Evolutionary conservation across 2,113 vertebrate genomes (phyloP).

Genomic region (Megaleporinus macrocephalus): DNA sequence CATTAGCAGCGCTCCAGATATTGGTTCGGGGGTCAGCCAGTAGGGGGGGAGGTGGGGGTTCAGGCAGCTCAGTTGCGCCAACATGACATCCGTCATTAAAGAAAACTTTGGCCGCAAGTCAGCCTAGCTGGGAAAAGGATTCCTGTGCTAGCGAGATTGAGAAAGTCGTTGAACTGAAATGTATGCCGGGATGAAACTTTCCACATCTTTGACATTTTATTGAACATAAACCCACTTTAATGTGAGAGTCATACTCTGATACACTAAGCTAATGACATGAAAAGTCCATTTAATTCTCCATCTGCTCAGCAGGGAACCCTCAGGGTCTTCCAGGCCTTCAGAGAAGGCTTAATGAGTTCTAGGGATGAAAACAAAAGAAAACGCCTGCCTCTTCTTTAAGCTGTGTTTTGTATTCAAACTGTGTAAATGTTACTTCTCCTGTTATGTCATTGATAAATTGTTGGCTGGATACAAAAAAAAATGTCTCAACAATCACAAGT

Average conservation of each 20-base stretch:
- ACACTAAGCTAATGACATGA: not conserved
- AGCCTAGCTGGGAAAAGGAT: constrained; percentile 2
- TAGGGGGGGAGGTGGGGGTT: not conserved
- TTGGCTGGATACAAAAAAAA: too few relatives aligned
- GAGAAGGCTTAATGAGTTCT: too few relatives aligned
- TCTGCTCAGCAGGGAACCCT: not conserved
- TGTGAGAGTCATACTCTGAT: not conserved
- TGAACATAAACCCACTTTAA: too few relatives aligned
- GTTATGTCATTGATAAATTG: too few relatives aligned
- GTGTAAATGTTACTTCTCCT: too few relatives aligned
- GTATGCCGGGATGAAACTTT: not conserved
- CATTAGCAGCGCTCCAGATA: constrained; percentile 39
- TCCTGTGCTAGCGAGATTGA: not conserved
- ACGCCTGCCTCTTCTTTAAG: too few relatives aligned
- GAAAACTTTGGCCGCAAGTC: constrained; percentile 1
- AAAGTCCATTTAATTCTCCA: not conserved
- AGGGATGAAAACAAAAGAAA: too few relatives aligned
- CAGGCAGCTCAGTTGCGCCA: constrained; percentile 39
- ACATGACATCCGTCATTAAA: constrained; percentile 39
- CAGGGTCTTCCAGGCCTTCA: too few relatives aligned
- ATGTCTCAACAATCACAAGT: too few relatives aligned
- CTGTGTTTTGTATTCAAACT: too few relatives aligned
- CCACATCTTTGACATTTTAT: not conserved
- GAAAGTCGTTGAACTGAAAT: not conserved
- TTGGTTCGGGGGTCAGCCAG: constrained; percentile 32